Percentiles rank a stretch among this genome's conserved stretches.
These are phyloP conservation scores for Spermophilus dauricus DNA, from an alignment of 2,113 vertebrate species.

Conservation along the genomic window DNA sequence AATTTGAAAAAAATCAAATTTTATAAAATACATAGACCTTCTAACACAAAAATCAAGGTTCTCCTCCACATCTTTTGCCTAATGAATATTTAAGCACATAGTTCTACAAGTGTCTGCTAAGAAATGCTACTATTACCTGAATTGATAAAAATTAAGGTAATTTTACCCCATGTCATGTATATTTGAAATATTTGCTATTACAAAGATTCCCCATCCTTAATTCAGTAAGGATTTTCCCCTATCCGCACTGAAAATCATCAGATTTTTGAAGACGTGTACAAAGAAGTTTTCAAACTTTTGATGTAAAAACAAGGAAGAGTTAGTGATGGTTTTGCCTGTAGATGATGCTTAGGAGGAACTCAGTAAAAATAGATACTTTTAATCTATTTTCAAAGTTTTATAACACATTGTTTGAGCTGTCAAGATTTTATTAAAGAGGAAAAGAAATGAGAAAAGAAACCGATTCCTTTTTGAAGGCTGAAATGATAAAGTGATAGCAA, in stretches of 20 bases:
- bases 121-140: not conserved
- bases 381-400: conserved; percentile 7
- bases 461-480: not conserved
- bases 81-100: not conserved
- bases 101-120: not conserved
- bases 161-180: not conserved
- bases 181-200: not conserved
- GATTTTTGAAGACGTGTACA: not conserved
- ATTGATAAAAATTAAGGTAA: not conserved
- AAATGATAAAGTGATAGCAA: not conserved
- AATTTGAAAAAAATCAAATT: not conserved
- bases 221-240: not conserved
- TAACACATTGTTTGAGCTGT: conserved; percentile 35
- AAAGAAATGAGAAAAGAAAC: not conserved
- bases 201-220: not conserved
- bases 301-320: not conserved
- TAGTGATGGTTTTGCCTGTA: not conserved
- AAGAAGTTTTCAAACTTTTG: not conserved
- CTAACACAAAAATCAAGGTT: not conserved
- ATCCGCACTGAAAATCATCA: not conserved
- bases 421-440: conserved; percentile 61
- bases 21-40: not conserved
- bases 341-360: not conserved
- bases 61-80: not conserved
- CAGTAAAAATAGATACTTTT: conserved; percentile 10